These are phyloP conservation scores for Psilopsiagon aymara DNA, from an alignment of 2,113 vertebrate genomes.

Conservation along the genomic window DNA sequence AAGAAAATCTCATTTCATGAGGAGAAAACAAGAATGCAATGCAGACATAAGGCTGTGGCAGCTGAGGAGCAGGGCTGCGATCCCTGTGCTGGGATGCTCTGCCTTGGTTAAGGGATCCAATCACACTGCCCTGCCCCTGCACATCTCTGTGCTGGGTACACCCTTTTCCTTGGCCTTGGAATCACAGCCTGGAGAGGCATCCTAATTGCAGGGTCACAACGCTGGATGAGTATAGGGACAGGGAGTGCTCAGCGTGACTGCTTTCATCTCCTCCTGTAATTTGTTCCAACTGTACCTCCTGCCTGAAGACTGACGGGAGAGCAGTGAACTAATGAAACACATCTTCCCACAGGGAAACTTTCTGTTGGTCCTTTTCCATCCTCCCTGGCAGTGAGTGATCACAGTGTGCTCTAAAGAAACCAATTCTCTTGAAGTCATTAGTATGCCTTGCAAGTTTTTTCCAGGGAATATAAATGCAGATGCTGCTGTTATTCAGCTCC, in stretches of 20 bases:
- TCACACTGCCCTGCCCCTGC: neutral
- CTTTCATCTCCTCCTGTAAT: neutral
- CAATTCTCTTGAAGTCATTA: neutral
- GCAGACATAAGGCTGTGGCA: neutral
- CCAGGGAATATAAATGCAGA: slow-evolving; percentile 44
- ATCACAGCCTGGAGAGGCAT: neutral
- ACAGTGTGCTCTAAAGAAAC: neutral
- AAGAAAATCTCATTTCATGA: neutral
- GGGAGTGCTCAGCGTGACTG: neutral
- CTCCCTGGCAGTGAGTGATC: slow-evolving; percentile 7
- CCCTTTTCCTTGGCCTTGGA: neutral
- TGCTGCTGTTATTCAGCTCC: slow-evolving; percentile 50
- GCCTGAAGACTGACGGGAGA: slow-evolving; percentile 1
- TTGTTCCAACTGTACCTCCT: neutral
- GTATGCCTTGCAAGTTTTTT: slow-evolving; percentile 22
- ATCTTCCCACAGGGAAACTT: slow-evolving; percentile 5
- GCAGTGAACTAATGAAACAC: neutral
- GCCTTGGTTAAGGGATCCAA: neutral
- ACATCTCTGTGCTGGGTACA: neutral
- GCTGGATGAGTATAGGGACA: neutral
- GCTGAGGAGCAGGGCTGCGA: neutral
- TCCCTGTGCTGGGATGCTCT: neutral
- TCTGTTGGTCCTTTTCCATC: slow-evolving; percentile 8
- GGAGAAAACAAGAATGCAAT: neutral
- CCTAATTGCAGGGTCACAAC: neutral